phyloP scores from a whole-genome alignment of 2,888 invertebrate genomes.

The Sinodicranocentrus sp. region DNA sequence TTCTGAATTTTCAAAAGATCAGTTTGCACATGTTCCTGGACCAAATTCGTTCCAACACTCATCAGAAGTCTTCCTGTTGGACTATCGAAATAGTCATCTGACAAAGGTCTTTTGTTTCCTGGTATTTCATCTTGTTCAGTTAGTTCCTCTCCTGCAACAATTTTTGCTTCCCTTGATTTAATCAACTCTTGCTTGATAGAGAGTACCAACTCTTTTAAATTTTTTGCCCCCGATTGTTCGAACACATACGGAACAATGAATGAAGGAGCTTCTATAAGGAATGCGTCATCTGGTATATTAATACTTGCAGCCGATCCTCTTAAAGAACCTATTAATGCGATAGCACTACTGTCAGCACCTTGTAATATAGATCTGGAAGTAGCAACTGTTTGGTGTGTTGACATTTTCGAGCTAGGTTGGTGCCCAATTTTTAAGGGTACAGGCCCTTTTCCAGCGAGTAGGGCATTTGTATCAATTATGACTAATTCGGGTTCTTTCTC shows the following conservation, averaged over 20 bases:
- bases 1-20: constrained; percentile 93
- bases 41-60: constrained; percentile 93
- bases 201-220: constrained; percentile 80
- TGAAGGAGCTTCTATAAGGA: constrained; percentile 94
- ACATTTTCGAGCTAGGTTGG: neutral
- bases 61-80: constrained; percentile 94
- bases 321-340: constrained; percentile 24
- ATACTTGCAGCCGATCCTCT: constrained; percentile 80
- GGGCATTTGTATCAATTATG: constrained; percentile 88
- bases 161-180: constrained; percentile 68
- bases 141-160: constrained; percentile 71
- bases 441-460: constrained; percentile 83
- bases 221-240: constrained; percentile 87
- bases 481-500: constrained; percentile 87
- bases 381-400: neutral
- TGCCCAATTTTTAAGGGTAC: constrained; percentile 79
- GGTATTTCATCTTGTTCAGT: constrained; percentile 77
- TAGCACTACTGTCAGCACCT: constrained; percentile 59
- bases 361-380: constrained; percentile 58
- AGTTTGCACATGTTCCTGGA: constrained; percentile 95
- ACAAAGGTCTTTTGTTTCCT: constrained; percentile 77
- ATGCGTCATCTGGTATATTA: constrained; percentile 91
- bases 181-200: constrained; percentile 77
- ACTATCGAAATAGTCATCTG: constrained; percentile 86
- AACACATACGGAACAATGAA: constrained; percentile 87